phyloP scores from a whole-genome alignment of 2,797 vertebrate genomes.

The Gymnothorax reevesii region DNA sequence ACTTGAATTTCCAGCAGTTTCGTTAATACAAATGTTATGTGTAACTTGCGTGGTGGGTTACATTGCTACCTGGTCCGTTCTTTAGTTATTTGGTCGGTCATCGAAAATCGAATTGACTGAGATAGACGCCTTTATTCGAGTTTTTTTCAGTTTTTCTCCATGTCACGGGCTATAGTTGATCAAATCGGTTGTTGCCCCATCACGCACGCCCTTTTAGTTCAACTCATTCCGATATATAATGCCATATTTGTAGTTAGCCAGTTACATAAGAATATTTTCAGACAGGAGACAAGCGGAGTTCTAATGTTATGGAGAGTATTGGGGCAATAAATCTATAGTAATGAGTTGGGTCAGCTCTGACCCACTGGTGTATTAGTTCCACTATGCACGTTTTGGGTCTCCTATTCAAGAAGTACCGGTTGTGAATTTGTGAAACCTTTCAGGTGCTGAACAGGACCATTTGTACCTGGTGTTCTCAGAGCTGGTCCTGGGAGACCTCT shows the following conservation, averaged over 20 bases:
- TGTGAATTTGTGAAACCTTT: not conserved
- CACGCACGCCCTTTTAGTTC: not conserved
- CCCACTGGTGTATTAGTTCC: not conserved
- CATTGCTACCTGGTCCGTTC: not conserved
- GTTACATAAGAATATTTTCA: too few relatives aligned
- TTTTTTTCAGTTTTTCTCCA: not conserved
- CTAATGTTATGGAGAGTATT: too few relatives aligned
- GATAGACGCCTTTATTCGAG: not conserved
- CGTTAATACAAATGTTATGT: too few relatives aligned
- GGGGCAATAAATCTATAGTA: not conserved
- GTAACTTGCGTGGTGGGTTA: not conserved
- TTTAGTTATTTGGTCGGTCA: not conserved
- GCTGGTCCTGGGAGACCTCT: not conserved
- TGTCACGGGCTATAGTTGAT: not conserved
- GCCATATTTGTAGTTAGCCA: too few relatives aligned
- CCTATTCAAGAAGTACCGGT: not conserved
- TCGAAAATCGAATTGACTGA: not conserved
- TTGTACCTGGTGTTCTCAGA: not conserved
- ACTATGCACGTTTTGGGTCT: not conserved
- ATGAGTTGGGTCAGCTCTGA: not conserved
- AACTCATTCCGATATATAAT: not conserved
- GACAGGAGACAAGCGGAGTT: too few relatives aligned
- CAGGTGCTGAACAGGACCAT: not conserved
- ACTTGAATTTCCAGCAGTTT: too few relatives aligned
- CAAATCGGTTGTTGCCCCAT: not conserved